Evolutionary conservation across 2,888 invertebrate species (phyloP).

Genomic region (Nebria salina): DNA sequence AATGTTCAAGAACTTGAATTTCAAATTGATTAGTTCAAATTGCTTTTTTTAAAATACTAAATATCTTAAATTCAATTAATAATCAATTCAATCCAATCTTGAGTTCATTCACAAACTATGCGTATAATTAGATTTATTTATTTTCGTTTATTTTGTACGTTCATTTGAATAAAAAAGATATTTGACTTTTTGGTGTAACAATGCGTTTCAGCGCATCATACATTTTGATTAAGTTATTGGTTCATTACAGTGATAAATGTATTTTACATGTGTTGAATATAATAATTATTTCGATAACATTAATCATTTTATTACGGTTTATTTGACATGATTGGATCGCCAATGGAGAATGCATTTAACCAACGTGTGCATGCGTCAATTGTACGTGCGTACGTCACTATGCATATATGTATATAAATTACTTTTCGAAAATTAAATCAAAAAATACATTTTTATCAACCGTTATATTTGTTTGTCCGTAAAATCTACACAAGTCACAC

Average conservation of each 20-base stretch:
- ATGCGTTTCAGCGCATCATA: not conserved
- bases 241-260: slow-evolving; percentile 14
- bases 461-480: too few species aligned
- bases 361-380: not conserved
- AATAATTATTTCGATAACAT: slow-evolving; percentile 11
- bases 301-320: slow-evolving; percentile 13
- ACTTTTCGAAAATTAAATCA: not conserved
- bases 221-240: not conserved
- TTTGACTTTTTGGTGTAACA: not conserved
- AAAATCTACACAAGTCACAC: not conserved
- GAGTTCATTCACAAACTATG: too few species aligned
- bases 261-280: slow-evolving; percentile 9
- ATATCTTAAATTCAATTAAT: too few species aligned
- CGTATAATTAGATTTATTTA: not conserved
- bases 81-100: too few species aligned
- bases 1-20: not conserved
- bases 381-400: not conserved
- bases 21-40: not conserved
- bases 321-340: slow-evolving; percentile 14
- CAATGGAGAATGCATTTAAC: not conserved
- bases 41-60: too few species aligned
- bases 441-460: not conserved
- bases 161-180: not conserved
- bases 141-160: not conserved
- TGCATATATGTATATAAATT: not conserved